These are phyloP conservation scores for Tiphia femorata DNA, from an alignment of 2,888 invertebrate genomes.

Conservation along the genomic window DNA sequence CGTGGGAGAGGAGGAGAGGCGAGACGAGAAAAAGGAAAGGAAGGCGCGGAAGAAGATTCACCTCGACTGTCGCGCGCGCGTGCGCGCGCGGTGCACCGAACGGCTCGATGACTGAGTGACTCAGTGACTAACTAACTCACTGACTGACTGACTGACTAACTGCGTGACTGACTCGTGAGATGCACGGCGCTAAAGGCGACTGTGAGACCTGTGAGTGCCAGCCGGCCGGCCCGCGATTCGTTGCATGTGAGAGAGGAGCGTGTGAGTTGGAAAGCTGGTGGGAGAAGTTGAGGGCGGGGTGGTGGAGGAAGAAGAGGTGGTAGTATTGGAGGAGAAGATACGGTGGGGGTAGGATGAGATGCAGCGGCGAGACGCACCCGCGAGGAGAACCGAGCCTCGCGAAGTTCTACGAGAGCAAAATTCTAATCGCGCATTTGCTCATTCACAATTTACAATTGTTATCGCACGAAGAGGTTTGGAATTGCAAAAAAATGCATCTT, in stretches of 20 bases:
- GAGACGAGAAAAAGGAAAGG: not conserved
- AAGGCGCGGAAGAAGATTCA: not conserved
- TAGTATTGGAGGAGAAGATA: not conserved
- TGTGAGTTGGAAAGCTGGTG: constrained; percentile 28
- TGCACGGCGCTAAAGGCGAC: constrained; percentile 56
- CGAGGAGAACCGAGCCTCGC: too few species aligned
- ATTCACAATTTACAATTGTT: too few species aligned
- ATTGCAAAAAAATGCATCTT: too few species aligned
- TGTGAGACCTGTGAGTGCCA: constrained; percentile 51
- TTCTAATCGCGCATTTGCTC: too few species aligned
- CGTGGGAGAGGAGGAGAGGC: not conserved
- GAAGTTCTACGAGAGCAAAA: too few species aligned
- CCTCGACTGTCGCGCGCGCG: not conserved
- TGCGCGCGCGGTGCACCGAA: too few species aligned
- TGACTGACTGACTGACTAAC: constrained; percentile 46
- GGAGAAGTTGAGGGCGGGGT: constrained; percentile 13
- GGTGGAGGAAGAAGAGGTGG: constrained; percentile 4
- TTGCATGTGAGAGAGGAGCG: constrained; percentile 49
- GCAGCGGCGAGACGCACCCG: too few species aligned
- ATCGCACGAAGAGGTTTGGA: too few species aligned
- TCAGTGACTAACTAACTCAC: constrained; percentile 37
- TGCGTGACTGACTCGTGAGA: constrained; percentile 50
- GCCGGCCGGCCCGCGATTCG: constrained; percentile 53
- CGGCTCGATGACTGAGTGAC: too few species aligned
- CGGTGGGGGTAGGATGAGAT: constrained; percentile 1